Conservation (phyloP, 2,113 vertebrate species). For the Hemiprocne comata region DNA sequence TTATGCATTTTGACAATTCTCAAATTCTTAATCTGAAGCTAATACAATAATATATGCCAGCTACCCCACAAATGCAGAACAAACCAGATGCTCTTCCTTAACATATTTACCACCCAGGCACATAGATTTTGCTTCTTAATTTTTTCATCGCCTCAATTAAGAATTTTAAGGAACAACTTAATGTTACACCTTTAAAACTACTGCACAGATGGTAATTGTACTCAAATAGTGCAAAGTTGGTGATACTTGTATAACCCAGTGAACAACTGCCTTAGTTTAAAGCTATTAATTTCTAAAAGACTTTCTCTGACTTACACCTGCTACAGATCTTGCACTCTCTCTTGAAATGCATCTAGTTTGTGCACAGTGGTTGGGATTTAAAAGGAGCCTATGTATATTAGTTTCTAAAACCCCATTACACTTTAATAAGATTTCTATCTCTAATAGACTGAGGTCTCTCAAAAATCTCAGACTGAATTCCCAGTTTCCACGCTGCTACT, state of each 20-base stretch:
- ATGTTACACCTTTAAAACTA: not conserved
- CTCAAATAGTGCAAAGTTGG: not conserved
- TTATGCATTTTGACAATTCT: not conserved
- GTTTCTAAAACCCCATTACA: constrained; percentile 1
- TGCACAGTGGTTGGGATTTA: not conserved
- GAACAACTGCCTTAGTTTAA: not conserved
- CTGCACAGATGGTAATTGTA: not conserved
- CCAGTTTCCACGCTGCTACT: not conserved
- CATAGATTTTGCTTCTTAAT: not conserved
- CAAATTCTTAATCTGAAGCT: not conserved
- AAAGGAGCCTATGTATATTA: not conserved
- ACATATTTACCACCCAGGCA: not conserved
- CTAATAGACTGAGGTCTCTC: not conserved
- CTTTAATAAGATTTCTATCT: constrained; percentile 25
- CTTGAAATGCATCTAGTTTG: not conserved
- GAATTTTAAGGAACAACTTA: not conserved
- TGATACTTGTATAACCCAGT: not conserved
- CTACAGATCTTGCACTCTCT: not conserved
- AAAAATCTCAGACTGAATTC: not conserved
- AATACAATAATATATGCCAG: not conserved
- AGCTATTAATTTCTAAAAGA: not conserved
- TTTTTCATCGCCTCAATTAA: not conserved
- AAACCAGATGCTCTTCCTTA: not conserved
- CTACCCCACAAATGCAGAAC: not conserved
- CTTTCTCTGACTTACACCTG: not conserved